Conservation (phyloP, 2,888 invertebrate species). For the Cheilosia grossa region DNA sequence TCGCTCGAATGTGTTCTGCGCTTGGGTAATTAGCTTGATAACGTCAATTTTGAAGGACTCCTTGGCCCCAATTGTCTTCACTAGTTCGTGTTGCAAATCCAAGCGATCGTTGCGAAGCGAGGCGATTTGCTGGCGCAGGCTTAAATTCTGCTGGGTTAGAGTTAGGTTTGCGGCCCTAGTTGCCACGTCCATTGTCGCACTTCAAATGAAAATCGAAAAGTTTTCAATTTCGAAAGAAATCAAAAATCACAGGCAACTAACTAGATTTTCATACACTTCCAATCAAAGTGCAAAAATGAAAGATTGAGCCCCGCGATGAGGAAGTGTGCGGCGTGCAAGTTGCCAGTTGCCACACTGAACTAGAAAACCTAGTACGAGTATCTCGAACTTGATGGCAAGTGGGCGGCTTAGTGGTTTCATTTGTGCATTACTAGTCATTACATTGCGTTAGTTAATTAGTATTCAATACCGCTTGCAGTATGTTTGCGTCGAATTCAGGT, state of each 20-base stretch:
- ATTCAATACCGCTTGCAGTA: slow-evolving; percentile 58
- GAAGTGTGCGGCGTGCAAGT: slow-evolving; percentile 36
- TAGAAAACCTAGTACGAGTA: slow-evolving; percentile 5
- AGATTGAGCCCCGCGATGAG: slow-evolving; percentile 6
- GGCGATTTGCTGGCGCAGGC: slow-evolving; percentile 40
- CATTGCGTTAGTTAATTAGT: slow-evolving; percentile 68
- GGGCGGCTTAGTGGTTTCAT: slow-evolving; percentile 48
- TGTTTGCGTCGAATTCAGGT: slow-evolving; percentile 54
- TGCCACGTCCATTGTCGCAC: slow-evolving; percentile 13
- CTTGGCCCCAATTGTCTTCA: slow-evolving; percentile 58
- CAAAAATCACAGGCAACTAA: slow-evolving; percentile 23
- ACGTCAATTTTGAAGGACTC: slow-evolving; percentile 67
- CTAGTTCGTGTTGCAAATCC: slow-evolving; percentile 38
- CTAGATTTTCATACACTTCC: slow-evolving; percentile 1
- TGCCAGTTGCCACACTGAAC: slow-evolving; percentile 8
- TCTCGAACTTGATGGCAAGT: slow-evolving; percentile 37
- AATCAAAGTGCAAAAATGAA: slow-evolving; percentile 5
- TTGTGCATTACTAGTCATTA: slow-evolving; percentile 39
- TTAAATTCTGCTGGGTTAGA: slow-evolving; percentile 47
- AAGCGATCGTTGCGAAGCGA: slow-evolving; percentile 44
- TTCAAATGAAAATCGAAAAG: slow-evolving; percentile 4
- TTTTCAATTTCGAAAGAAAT: slow-evolving; percentile 12
- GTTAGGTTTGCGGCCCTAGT: slow-evolving; percentile 17
- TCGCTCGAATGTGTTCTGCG: slow-evolving; percentile 64
- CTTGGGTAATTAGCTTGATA: slow-evolving; percentile 65